Percentiles rank a stretch among this genome's conserved stretches.
These are phyloP conservation scores for Diplogasteroides magnus DNA, from an alignment of 1,140 invertebrate genomes.

Conservation along the genomic window DNA sequence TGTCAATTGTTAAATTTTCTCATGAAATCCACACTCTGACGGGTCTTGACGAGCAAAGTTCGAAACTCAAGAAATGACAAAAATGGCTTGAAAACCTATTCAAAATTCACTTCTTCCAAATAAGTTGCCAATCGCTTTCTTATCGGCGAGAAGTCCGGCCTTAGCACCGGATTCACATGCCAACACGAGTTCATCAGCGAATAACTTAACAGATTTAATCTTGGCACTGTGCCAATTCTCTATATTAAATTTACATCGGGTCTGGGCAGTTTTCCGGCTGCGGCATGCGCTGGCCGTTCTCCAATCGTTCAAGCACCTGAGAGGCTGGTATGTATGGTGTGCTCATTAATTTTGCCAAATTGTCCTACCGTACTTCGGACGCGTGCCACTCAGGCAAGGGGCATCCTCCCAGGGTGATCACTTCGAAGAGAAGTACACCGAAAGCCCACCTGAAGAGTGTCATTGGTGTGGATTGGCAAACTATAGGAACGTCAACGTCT, in stretches of 20 bases:
- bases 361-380: not conserved
- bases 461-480: conserved; percentile 1
- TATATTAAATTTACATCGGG: conserved; percentile 58
- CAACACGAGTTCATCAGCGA: conserved; percentile 50
- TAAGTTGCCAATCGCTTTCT: conserved; percentile 48
- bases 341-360: too few species aligned
- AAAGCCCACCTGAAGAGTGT: conserved; percentile 57
- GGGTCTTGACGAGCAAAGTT: too few species aligned
- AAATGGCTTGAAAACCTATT: too few species aligned
- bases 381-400: conserved; percentile 54
- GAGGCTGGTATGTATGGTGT: too few species aligned
- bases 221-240: not conserved
- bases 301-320: conserved; percentile 56
- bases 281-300: conserved; percentile 57
- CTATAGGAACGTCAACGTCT: too few species aligned
- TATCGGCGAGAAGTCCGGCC: conserved; percentile 42
- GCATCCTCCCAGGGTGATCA: conserved; percentile 57
- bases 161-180: conserved; percentile 34
- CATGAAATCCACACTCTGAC: too few species aligned
- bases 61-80: too few species aligned
- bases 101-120: conserved; percentile 33
- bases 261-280: conserved; percentile 58
- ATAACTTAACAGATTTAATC: conserved; percentile 40
- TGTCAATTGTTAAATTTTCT: too few species aligned
- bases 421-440: conserved; percentile 60